Evolutionary conservation across 2,113 vertebrate species (phyloP).

Genomic region (Asarcornis scutulata): DNA sequence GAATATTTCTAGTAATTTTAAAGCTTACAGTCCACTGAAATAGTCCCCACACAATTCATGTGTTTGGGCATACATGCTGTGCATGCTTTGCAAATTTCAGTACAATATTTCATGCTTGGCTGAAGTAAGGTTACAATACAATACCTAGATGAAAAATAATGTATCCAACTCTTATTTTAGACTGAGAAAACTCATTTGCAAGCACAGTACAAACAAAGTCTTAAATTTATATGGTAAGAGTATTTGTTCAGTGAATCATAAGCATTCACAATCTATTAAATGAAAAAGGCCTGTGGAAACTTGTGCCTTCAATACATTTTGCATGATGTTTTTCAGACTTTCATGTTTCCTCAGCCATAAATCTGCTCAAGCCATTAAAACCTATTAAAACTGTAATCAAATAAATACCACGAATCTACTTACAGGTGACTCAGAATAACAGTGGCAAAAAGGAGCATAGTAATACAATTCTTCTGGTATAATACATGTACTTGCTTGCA

Average conservation of each 20-base stretch:
- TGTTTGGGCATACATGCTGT: neutral
- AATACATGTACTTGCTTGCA: constrained; percentile 36
- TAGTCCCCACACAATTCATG: neutral
- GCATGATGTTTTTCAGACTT: neutral
- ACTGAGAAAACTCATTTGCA: neutral
- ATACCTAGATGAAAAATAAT: neutral
- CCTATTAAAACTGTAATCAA: neutral
- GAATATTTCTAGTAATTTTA: neutral
- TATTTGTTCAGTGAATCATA: neutral
- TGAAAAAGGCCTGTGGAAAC: neutral
- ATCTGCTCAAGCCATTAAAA: constrained; percentile 20
- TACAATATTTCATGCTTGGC: neutral
- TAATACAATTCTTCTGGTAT: constrained; percentile 43
- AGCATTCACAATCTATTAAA: neutral
- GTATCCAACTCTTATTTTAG: neutral
- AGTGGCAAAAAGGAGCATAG: neutral
- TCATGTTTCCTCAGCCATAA: neutral
- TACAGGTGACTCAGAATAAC: neutral
- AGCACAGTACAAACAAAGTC: neutral
- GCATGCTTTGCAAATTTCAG: neutral
- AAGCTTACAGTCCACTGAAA: neutral
- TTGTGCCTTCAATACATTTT: neutral
- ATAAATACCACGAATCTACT: constrained; percentile 7
- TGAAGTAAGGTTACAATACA: neutral
- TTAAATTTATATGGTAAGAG: neutral